Percentiles rank a stretch among this genome's conserved stretches.
These are phyloP conservation scores for Poeciliopsis turrubarensis DNA, from an alignment of 2,113 vertebrate species.

Conservation along the genomic window DNA sequence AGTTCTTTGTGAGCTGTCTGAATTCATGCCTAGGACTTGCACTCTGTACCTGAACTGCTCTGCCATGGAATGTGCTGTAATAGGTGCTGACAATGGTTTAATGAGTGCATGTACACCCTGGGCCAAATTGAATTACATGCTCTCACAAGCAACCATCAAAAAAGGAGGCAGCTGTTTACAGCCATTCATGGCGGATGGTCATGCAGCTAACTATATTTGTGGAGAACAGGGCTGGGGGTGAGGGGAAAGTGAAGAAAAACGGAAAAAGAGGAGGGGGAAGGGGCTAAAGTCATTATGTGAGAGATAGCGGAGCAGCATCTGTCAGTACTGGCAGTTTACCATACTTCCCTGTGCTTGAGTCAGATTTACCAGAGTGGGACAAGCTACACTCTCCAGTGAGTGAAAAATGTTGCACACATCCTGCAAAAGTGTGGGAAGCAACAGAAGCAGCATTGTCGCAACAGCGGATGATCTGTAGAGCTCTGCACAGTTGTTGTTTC, in stretches of 20 bases:
- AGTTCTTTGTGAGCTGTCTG: slow-evolving; percentile 1
- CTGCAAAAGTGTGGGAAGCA: slow-evolving; percentile 63
- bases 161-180: slow-evolving; percentile 70
- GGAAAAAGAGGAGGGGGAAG: slow-evolving; percentile 22
- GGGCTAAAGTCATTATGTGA: slow-evolving; percentile 65
- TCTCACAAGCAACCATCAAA: slow-evolving; percentile 69
- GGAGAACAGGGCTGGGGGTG: slow-evolving; percentile 44
- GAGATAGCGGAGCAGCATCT: slow-evolving; percentile 67
- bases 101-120: slow-evolving; percentile 71
- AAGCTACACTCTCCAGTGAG: slow-evolving; percentile 55
- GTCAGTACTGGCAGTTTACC: slow-evolving; percentile 65
- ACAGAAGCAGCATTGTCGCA: slow-evolving; percentile 18
- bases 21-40: slow-evolving; percentile 40
- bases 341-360: slow-evolving; percentile 55
- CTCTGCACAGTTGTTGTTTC: slow-evolving; percentile 28
- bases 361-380: slow-evolving; percentile 62
- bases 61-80: slow-evolving; percentile 68
- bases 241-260: slow-evolving; percentile 33
- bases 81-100: slow-evolving; percentile 70
- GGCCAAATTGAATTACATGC: slow-evolving; percentile 76
- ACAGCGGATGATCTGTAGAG: slow-evolving; percentile 32
- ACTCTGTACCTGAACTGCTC: slow-evolving; percentile 62
- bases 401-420: slow-evolving; percentile 57
- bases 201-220: slow-evolving; percentile 70
- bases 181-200: slow-evolving; percentile 60